Conservation (phyloP, 53 echinoderm and acorn worm species). For the Crossaster papposus region DNA sequence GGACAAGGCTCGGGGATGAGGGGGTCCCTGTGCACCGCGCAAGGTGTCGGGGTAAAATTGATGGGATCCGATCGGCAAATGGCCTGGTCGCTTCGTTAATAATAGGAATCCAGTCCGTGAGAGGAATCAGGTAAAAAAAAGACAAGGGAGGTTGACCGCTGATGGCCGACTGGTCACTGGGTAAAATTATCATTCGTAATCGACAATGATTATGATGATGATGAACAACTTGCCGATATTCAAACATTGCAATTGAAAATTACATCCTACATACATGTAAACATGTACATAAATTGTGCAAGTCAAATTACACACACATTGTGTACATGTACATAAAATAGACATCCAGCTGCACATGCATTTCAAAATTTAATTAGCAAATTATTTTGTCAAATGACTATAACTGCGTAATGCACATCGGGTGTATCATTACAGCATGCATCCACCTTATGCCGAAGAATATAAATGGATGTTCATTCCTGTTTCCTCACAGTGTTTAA, state of each 20-base stretch:
- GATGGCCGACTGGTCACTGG: conserved; percentile 19
- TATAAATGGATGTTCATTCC: too few relatives aligned
- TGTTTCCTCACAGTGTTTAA: too few relatives aligned
- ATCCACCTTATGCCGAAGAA: too few relatives aligned
- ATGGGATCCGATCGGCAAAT: conserved; percentile 37
- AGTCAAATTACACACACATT: too few relatives aligned
- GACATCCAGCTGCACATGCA: too few relatives aligned
- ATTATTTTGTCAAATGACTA: too few relatives aligned
- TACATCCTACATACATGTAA: not conserved
- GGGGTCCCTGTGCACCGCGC: conserved; percentile 26
- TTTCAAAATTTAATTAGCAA: too few relatives aligned
- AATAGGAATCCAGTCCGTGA: not conserved
- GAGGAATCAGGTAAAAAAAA: not conserved
- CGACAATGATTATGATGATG: not conserved
- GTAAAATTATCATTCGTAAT: conserved; percentile 60
- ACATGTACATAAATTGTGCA: not conserved
- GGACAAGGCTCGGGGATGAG: conserved; percentile 18
- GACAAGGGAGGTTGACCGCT: not conserved
- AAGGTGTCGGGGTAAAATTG: conserved; percentile 52
- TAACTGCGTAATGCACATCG: not conserved
- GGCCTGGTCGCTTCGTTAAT: conserved; percentile 15
- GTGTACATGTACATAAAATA: too few relatives aligned
- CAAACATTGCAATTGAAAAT: not conserved
- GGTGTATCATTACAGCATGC: too few relatives aligned
- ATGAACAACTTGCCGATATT: not conserved